Evolutionary conservation across 1,140 invertebrate species (phyloP).

Genomic region (Caenorhabditis latens): DNA sequence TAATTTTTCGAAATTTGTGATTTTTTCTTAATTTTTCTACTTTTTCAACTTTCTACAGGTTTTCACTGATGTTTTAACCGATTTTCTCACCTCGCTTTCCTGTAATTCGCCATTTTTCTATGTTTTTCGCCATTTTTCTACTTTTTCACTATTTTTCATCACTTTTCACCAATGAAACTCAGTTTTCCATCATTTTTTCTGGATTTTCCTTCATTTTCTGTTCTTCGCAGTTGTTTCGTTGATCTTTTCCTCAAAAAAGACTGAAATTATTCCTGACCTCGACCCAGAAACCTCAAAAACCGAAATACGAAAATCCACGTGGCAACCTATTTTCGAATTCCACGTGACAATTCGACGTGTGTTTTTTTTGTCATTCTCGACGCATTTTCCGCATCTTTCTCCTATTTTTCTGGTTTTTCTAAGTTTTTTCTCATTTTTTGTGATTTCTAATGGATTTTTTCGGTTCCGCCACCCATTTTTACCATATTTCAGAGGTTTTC

Average conservation of each 20-base stretch:
- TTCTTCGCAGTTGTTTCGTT: too few species aligned
- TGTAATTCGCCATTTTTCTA: slow-evolving; percentile 1
- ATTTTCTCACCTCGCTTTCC: not conserved
- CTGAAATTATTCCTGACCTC: too few species aligned
- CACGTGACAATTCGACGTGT: not conserved
- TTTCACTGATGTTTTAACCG: not conserved
- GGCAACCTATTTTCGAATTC: not conserved
- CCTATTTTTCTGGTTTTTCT: not conserved
- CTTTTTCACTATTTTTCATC: not conserved
- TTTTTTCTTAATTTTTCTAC: not conserved
- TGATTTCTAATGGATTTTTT: too few species aligned
- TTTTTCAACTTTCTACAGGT: not conserved
- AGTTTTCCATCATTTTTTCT: not conserved
- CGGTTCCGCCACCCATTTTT: too few species aligned
- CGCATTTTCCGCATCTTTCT: not conserved
- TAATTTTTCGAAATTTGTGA: too few species aligned
- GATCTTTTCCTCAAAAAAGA: too few species aligned
- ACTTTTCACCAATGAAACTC: not conserved
- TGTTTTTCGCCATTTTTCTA: not conserved
- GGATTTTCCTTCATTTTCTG: too few species aligned
- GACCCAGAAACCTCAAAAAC: too few species aligned
- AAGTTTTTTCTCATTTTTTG: not conserved
- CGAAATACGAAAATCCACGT: not conserved
- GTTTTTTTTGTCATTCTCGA: not conserved
- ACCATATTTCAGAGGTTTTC: too few species aligned